Evolutionary conservation across 2,888 invertebrate species (phyloP).

Genomic region (Tanytarsus gracilentus): DNA sequence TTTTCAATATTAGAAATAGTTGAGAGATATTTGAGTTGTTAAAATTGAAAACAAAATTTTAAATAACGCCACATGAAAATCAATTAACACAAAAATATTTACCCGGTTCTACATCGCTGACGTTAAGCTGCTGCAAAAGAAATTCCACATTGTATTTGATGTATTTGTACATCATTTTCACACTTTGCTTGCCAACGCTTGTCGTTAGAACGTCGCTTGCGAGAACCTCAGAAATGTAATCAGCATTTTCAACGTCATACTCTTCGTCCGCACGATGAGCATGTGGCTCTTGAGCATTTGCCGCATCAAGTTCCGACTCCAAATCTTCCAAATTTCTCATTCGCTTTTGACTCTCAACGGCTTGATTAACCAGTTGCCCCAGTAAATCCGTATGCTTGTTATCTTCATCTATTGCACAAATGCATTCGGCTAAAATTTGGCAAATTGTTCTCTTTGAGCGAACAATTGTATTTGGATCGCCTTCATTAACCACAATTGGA

Average conservation of each 20-base stretch:
- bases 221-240: conserved; percentile 47
- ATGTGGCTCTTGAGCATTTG: conserved; percentile 31
- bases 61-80: conserved; percentile 29
- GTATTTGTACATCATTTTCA: conserved; percentile 62
- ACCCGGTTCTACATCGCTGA: conserved; percentile 38
- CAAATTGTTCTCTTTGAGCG: conserved; percentile 49
- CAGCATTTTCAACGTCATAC: conserved; percentile 44
- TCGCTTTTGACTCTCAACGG: conserved; percentile 46
- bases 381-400: conserved; percentile 71
- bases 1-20: conserved; percentile 35
- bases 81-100: too few species aligned
- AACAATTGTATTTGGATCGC: conserved; percentile 33
- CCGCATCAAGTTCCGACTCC: conserved; percentile 36
- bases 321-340: conserved; percentile 40
- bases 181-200: conserved; percentile 49
- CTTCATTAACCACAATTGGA: conserved; percentile 29
- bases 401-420: conserved; percentile 71
- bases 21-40: conserved; percentile 37
- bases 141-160: conserved; percentile 59
- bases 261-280: conserved; percentile 35
- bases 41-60: conserved; percentile 34
- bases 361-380: conserved; percentile 51
- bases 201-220: conserved; percentile 57
- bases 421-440: conserved; percentile 64
- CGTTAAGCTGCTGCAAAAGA: conserved; percentile 52